These are phyloP conservation scores for Euclidia mi DNA, from an alignment of 2,888 invertebrate genomes.

Conservation along the genomic window DNA sequence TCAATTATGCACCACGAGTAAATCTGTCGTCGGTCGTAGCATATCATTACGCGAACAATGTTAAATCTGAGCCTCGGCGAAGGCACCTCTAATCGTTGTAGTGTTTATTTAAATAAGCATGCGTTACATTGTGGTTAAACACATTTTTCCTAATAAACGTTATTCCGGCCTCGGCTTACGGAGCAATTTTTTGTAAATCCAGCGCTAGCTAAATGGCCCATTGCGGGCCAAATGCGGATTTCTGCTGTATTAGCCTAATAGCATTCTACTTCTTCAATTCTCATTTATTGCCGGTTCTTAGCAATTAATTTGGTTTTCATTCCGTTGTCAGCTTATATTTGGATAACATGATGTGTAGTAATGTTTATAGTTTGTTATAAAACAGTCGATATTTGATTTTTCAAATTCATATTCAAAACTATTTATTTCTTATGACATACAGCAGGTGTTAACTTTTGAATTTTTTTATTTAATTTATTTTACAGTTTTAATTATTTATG, in stretches of 20 bases:
- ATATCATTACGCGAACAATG: constrained; percentile 38
- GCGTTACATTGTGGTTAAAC: constrained; percentile 68
- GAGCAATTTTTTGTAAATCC: constrained; percentile 84
- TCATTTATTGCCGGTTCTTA: no score
- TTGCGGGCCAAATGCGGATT: constrained; percentile 80
- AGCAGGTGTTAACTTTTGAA: no score
- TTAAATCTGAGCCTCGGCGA: constrained; percentile 39
- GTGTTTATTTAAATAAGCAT: constrained; percentile 61
- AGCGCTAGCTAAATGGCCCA: constrained; percentile 81
- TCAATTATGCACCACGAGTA: constrained; percentile 17
- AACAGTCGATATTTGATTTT: no score
- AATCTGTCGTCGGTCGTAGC: constrained; percentile 28
- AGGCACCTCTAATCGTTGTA: constrained; percentile 33
- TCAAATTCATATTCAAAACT: no score
- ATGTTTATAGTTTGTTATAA: no score
- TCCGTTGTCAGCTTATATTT: no score
- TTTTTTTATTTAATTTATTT: no score
- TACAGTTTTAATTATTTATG: no score
- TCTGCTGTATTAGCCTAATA: constrained; percentile 82
- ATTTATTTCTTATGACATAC: no score
- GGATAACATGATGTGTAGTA: no score
- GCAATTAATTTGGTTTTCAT: no score
- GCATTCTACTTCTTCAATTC: constrained; percentile 80
- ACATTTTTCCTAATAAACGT: constrained; percentile 86
- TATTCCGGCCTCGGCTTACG: constrained; percentile 74